Evolutionary conservation across 2,888 invertebrate genomes (phyloP).

Genomic region (Habroteleia sp.): DNA sequence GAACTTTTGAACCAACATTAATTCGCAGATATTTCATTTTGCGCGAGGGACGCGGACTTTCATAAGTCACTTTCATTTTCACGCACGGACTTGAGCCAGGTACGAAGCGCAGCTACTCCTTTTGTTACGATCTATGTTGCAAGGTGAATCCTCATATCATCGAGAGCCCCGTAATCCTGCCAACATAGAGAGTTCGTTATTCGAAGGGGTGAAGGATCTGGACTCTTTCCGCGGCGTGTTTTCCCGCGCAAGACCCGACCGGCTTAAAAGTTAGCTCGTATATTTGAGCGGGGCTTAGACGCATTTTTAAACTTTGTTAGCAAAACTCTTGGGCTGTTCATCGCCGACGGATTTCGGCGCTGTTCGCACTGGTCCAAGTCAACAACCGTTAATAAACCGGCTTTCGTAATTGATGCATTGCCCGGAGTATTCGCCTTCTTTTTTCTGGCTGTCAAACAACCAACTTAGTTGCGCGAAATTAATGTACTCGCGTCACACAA

Average conservation of each 20-base stretch:
- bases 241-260: constrained; percentile 33
- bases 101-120: constrained; percentile 11
- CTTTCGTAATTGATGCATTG: constrained; percentile 52
- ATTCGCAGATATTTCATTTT: constrained; percentile 7
- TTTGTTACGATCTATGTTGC: constrained; percentile 13
- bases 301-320: constrained; percentile 52
- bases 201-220: constrained; percentile 1
- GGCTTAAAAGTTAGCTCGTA: constrained; percentile 54
- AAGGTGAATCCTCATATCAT: constrained; percentile 41
- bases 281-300: constrained; percentile 39
- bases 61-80: constrained; percentile 53
- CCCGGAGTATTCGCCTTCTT: constrained; percentile 1
- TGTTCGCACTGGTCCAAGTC: constrained; percentile 26
- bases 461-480: constrained; percentile 21
- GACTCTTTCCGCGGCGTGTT: constrained; percentile 43
- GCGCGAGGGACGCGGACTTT: constrained; percentile 5
- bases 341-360: constrained; percentile 37
- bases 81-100: constrained; percentile 16
- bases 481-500: constrained; percentile 20
- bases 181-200: constrained; percentile 10
- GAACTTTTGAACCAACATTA: constrained; percentile 2
- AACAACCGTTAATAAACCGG: constrained; percentile 53
- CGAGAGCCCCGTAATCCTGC: constrained; percentile 30
- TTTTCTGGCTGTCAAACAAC: constrained; percentile 41
- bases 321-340: constrained; percentile 30